A percentile compares a stretch with the other conserved stretches of the same genome.
These are phyloP conservation scores for Protosalanx chinensis DNA, from an alignment of 2,797 vertebrate species.

Conservation along the genomic window DNA sequence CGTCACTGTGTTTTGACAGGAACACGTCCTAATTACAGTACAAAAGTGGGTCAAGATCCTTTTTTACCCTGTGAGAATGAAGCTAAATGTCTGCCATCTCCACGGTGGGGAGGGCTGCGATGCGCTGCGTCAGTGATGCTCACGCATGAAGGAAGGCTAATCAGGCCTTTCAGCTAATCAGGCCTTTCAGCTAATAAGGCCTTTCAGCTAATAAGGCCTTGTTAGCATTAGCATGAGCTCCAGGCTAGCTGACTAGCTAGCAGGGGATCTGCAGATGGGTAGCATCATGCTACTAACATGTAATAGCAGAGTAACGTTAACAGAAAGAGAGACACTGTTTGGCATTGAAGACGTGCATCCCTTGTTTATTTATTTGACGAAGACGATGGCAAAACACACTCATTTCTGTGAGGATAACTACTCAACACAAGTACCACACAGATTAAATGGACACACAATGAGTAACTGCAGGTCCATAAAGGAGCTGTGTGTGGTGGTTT, in stretches of 20 bases:
- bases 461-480: not conserved
- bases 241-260: constrained; percentile 33
- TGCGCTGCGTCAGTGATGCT: constrained; percentile 52
- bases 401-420: too few species aligned
- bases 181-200: constrained; percentile 47
- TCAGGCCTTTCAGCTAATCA: constrained; percentile 52
- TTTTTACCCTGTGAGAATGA: constrained; percentile 34
- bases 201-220: constrained; percentile 53
- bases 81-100: constrained; percentile 32
- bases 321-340: not conserved
- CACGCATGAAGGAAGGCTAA: constrained; percentile 41
- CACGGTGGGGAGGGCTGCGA: constrained; percentile 36
- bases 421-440: too few species aligned
- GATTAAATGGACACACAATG: too few species aligned
- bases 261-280: constrained; percentile 59
- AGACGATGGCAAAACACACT: not conserved
- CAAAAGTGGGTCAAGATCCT: constrained; percentile 37
- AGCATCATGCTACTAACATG: constrained; percentile 4
- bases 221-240: constrained; percentile 60
- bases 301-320: not conserved
- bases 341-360: not conserved
- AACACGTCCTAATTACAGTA: constrained; percentile 21
- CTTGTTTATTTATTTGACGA: not conserved
- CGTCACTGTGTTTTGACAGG: constrained; percentile 23
- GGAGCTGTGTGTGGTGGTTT: too few species aligned